Conservation (phyloP, 2,888 invertebrate species). For the Cryptophagus acutangulus region DNA sequence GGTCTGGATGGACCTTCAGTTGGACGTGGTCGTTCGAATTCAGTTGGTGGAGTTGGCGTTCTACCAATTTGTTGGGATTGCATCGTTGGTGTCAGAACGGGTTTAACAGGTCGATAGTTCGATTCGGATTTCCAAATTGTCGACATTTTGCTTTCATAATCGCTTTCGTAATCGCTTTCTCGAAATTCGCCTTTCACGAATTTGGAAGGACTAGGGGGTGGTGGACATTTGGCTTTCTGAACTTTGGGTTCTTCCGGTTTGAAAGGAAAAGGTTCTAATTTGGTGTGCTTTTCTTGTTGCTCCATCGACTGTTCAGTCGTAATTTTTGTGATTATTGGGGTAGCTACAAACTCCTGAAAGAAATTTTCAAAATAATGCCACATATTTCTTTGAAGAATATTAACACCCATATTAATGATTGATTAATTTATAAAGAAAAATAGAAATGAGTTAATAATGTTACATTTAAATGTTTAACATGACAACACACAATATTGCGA, state of each 20-base stretch:
- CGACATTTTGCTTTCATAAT: slow-evolving; percentile 61
- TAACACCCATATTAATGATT: slow-evolving; percentile 1
- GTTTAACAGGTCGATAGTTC: slow-evolving; percentile 57
- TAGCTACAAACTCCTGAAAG: slow-evolving; percentile 53
- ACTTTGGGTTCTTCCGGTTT: slow-evolving; percentile 44
- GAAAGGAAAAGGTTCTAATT: slow-evolving; percentile 49
- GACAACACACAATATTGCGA: slow-evolving; percentile 32
- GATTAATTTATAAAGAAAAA: slow-evolving; percentile 5
- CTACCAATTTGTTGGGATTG: slow-evolving; percentile 47
- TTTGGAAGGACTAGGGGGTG: slow-evolving; percentile 60
- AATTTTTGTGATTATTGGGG: slow-evolving; percentile 51
- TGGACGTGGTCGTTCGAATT: slow-evolving; percentile 53
- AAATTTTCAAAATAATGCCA: not conserved
- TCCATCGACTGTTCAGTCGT: slow-evolving; percentile 42
- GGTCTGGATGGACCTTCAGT: slow-evolving; percentile 48
- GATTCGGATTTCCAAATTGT: slow-evolving; percentile 59
- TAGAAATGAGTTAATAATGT: slow-evolving; percentile 9
- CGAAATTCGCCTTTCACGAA: slow-evolving; percentile 62
- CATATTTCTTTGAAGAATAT: slow-evolving; percentile 2
- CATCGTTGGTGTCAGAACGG: slow-evolving; percentile 52
- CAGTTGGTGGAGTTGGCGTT: slow-evolving; percentile 56
- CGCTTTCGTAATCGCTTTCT: slow-evolving; percentile 69
- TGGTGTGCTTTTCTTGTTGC: slow-evolving; percentile 41
- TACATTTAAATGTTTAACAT: not conserved
- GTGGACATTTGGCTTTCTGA: slow-evolving; percentile 46